Evolutionary conservation across 2,797 vertebrate genomes (phyloP), one percentile per base, ranked within the genome.

Genomic region (Alca torda): DNA sequence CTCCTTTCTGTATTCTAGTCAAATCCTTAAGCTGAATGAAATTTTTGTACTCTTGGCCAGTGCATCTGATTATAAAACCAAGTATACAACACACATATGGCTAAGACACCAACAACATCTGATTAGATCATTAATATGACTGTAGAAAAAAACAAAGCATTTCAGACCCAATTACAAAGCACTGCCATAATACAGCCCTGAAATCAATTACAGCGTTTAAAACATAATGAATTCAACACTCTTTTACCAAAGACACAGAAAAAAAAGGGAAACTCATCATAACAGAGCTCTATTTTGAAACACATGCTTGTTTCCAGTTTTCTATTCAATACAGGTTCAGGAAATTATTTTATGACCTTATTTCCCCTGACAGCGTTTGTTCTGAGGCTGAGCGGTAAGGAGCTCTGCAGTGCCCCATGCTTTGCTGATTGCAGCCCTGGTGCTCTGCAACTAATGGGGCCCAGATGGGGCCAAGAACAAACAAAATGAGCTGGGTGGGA

Each of bases 301-400:
- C 7, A 46, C 4, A 18, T 39, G 4, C 16, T 91, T 74, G 41
- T 64, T 96, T 94, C 30, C 68, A 84, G 53, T 87, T 89, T 75
- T 68, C 87, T 72, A 41, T 6, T 75, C 35, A 89, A 68, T 57
- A 70, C 30, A 83, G 45, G n/a, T 74, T 90, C 45, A 87, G 90
- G 84, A 96, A 94, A 94, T 94, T 87, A 83, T 93, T 90, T 95
- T 83, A 90, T 90, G 72, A 87, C 67, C 57, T 83, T 70, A 93
- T 90, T 95, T 95, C 60, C 92, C 63, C 26, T 1, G 16, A 68
- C 19, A 93, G 45, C 7, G 17, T 95, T 95, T 90, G 18, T 65
- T 90, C 64, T 83, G 68, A 94, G 63, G 35, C 30, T 83, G 48
- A 87, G 31, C 3, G 0, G 68, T 70, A 89, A 70, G 72, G 64